These are phyloP conservation scores for Mallateleia sp. DNA, from an alignment of 2,888 invertebrate genomes.

Conservation along the genomic window DNA sequence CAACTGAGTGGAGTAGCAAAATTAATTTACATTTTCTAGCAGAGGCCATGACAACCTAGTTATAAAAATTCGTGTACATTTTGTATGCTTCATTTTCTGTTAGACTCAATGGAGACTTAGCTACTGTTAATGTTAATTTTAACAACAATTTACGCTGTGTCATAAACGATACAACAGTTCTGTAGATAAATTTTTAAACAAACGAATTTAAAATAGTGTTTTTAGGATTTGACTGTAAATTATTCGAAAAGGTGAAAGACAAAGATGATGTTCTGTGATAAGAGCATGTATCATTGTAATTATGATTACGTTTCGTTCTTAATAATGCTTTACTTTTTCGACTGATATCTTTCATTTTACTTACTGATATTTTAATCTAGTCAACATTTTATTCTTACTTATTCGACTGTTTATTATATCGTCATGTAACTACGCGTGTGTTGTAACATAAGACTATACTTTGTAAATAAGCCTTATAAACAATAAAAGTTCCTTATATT, in stretches of 20 bases:
- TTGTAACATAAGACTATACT: conserved; percentile 80
- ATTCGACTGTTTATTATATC: conserved; percentile 79
- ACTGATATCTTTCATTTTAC: conserved; percentile 79
- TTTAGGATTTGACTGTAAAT: background rate
- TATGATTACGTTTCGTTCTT: background rate
- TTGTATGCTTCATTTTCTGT: conserved; percentile 1
- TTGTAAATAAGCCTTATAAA: conserved; percentile 84
- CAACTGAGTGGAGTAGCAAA: conserved; percentile 40
- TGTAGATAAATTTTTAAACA: background rate
- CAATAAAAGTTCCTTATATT: conserved; percentile 73
- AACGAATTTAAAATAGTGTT: background rate
- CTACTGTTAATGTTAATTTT: background rate
- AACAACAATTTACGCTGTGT: background rate
- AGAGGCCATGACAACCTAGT: conserved; percentile 46
- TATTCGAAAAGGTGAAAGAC: background rate
- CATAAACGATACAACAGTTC: background rate
- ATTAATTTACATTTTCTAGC: conserved; percentile 26
- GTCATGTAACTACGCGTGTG: conserved; percentile 71
- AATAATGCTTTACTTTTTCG: conserved; percentile 60
- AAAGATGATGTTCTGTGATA: conserved; percentile 43
- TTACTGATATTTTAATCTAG: conserved; percentile 86
- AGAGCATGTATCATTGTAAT: conserved; percentile 27
- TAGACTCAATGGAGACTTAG: background rate
- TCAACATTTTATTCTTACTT: conserved; percentile 83
- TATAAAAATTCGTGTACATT: conserved; percentile 31